Evolutionary conservation across 2,797 vertebrate genomes (phyloP).

Genomic region (Leptodactylus fallax): DNA sequence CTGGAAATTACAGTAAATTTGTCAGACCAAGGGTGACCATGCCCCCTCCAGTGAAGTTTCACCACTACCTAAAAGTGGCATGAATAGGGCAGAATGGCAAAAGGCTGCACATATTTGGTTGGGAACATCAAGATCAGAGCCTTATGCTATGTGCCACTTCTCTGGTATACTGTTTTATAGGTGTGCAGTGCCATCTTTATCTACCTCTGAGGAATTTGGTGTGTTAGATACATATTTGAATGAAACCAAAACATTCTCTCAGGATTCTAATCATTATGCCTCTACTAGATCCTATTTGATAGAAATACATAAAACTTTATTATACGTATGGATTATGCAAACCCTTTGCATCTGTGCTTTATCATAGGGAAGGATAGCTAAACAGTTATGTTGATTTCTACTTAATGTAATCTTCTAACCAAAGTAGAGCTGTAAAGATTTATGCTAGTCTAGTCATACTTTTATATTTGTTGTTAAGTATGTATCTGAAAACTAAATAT

Average conservation of each 20-base stretch:
- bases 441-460: background rate
- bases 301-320: too few species aligned
- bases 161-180: background rate
- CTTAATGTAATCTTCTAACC: background rate
- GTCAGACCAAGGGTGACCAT: too few species aligned
- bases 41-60: too few species aligned
- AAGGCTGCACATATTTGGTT: too few species aligned
- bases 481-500: background rate
- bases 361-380: background rate
- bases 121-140: too few species aligned
- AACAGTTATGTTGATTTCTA: background rate
- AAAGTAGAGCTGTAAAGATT: background rate
- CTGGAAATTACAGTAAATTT: too few species aligned
- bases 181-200: background rate
- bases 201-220: background rate
- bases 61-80: too few species aligned
- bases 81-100: too few species aligned
- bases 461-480: background rate
- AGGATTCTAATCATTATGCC: background rate
- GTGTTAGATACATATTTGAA: background rate
- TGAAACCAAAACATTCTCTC: background rate
- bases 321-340: background rate
- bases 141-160: background rate
- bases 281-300: too few species aligned
- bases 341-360: background rate